Evolutionary conservation across 2,113 vertebrate species (phyloP).

Genomic region (Circaetus gallicus): DNA sequence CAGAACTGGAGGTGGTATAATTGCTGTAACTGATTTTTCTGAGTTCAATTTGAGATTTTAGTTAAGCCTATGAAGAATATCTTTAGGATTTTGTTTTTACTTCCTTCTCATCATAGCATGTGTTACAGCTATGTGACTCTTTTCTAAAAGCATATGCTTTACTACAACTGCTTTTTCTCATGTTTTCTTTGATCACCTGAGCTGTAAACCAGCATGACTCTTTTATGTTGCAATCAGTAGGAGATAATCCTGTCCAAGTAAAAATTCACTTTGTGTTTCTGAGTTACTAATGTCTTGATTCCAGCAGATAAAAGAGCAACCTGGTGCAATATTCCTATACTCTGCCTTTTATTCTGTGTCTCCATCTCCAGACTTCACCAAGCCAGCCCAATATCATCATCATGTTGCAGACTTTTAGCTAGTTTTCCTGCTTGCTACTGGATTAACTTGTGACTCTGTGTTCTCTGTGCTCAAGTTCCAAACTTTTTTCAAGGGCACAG

Average conservation of each 20-base stretch:
- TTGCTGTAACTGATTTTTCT: background rate
- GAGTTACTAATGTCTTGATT: background rate
- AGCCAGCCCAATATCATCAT: background rate
- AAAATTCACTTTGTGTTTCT: background rate
- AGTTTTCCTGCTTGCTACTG: background rate
- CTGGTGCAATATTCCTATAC: background rate
- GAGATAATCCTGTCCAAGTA: background rate
- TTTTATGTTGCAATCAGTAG: background rate
- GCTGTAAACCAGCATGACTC: background rate
- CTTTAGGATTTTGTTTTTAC: constrained; percentile 4
- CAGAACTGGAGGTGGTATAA: background rate
- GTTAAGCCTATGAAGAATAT: background rate
- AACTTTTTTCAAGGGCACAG: background rate
- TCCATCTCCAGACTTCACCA: background rate
- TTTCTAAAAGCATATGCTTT: background rate
- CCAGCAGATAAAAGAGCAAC: background rate
- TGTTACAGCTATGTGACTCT: background rate
- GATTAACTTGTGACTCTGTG: background rate
- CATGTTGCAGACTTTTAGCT: background rate
- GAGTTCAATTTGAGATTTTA: constrained; percentile 1
- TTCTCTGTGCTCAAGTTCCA: background rate
- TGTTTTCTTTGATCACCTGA: background rate
- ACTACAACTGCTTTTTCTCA: background rate
- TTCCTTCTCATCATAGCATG: background rate
- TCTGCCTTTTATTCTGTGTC: background rate